Base-by-base conservation (phyloP, 2,888 invertebrate species). In the Tuta absoluta region DNA sequence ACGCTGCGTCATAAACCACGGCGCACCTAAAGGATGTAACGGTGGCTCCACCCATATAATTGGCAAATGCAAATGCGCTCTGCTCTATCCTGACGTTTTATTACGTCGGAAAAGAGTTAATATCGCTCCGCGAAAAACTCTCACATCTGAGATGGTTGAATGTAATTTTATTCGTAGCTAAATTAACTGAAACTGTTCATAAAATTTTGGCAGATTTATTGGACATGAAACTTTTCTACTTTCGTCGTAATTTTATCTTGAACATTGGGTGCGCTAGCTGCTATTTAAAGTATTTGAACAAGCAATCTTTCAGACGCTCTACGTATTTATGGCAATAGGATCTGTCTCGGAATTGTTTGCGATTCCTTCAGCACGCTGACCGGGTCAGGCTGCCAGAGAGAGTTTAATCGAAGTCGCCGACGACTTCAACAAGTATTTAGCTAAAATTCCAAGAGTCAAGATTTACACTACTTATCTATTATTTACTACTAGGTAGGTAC, bases 31-130 rank as follows among this genome's bases (percentile, higher is more conserved):
- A 49, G 49, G 19, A 49, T 49, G 49, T 49, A 33, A 14, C 49
- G 12, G 21, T 48, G n/a, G 33, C 49, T 49, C 61, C 61, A 72
- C 5, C 65, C 67, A 70, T 72, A 75, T 82, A 82, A 80, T 79
- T 84, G 81, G 77, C 69, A 66, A 76, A 80, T 81, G 85, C 82
- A 83, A 86, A 85, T 84, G 77, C 78, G 72, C 78, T 68, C 67
- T 80, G 81, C 82, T 76, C 74, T 76, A 70, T 49, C 63, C 49
- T 81, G 81, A 81, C 81, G 78, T 80, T 86, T 86, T 86, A 87
- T 83, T 80, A 77, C 81, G 65, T 70, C 72, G 70, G 76, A 62
- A 72, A 77, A 80, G 82, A 84, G 81, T 85, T 86, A 85, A 84
- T 85, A 84, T 79, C 74, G 71, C 72, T 82, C 82, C 80, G 81